These are phyloP conservation scores for Stichodactyla mertensii DNA, from an alignment of 64 coral and sea anemone genomes.

Conservation along the genomic window DNA sequence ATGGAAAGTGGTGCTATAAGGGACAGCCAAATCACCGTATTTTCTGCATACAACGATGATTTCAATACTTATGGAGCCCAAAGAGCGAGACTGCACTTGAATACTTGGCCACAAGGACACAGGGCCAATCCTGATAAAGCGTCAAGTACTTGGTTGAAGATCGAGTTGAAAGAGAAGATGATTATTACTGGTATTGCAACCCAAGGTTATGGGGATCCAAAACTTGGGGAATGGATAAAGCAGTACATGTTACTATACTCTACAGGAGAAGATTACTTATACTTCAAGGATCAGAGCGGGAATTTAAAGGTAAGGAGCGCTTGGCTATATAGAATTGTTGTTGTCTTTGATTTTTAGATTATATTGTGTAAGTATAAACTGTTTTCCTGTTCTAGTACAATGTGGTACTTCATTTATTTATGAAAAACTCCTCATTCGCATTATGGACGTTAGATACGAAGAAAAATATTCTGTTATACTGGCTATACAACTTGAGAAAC, in stretches of 20 bases:
- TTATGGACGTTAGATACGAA: background rate
- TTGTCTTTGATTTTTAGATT: background rate
- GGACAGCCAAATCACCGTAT: slow-evolving; percentile 48
- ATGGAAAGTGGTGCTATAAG: slow-evolving; percentile 39
- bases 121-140: slow-evolving; percentile 26
- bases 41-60: slow-evolving; percentile 35
- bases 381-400: background rate
- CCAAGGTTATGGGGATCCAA: slow-evolving; percentile 46
- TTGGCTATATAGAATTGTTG: background rate
- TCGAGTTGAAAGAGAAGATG: slow-evolving; percentile 42
- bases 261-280: slow-evolving; percentile 43
- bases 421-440: background rate
- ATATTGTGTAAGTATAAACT: background rate
- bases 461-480: background rate
- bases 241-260: slow-evolving; percentile 48
- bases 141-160: slow-evolving; percentile 28
- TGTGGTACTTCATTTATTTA: background rate
- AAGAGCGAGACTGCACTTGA: slow-evolving; percentile 33
- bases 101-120: slow-evolving; percentile 39
- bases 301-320: slow-evolving; percentile 15
- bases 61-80: slow-evolving; percentile 47
- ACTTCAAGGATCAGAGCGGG: slow-evolving; percentile 38
- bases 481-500: too few species aligned
- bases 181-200: slow-evolving; percentile 55
- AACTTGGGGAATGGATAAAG: slow-evolving; percentile 30